phyloP scores from a whole-genome alignment of 2,888 invertebrate species.

The Zaprionus bogoriensis region DNA sequence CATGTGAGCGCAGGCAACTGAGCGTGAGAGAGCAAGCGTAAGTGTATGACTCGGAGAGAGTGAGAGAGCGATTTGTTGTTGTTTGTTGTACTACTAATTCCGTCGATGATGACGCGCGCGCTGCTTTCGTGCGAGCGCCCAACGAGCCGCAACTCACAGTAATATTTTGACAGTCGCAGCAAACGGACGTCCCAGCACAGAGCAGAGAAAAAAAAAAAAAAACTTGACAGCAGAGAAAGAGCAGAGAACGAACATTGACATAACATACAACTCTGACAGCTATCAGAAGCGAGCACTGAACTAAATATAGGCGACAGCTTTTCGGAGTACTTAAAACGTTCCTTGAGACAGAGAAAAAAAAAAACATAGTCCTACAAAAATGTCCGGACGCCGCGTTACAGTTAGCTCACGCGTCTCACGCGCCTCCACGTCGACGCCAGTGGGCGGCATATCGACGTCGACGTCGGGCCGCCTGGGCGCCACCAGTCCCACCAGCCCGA shows the following conservation, averaged over 20 bases:
- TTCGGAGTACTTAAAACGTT: constrained; percentile 45
- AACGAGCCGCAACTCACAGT: constrained; percentile 66
- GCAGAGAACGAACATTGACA: neutral
- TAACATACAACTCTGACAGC: constrained; percentile 24
- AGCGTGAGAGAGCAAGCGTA: constrained; percentile 19
- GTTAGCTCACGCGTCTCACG: constrained; percentile 79
- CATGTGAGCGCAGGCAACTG: constrained; percentile 39
- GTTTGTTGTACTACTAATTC: constrained; percentile 61
- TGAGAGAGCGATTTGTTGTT: constrained; percentile 20
- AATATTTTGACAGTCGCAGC: constrained; percentile 69
- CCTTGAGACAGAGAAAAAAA: constrained; percentile 24
- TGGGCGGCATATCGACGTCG: constrained; percentile 62
- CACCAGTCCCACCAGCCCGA: constrained; percentile 91
- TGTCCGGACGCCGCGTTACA: constrained; percentile 80
- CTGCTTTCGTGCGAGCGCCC: constrained; percentile 67
- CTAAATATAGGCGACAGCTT: neutral
- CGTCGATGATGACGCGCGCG: constrained; percentile 73
- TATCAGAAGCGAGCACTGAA: neutral
- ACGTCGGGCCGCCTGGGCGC: constrained; percentile 56
- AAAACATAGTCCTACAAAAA: constrained; percentile 28
- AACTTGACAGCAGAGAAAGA: neutral
- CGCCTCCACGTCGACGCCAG: constrained; percentile 79
- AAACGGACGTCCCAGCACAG: constrained; percentile 57
- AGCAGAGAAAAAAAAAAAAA: neutral
- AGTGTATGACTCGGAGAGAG: constrained; percentile 17